phyloP scores from a whole-genome alignment of 2,113 vertebrate species.

The Tenrec ecaudatus region DNA sequence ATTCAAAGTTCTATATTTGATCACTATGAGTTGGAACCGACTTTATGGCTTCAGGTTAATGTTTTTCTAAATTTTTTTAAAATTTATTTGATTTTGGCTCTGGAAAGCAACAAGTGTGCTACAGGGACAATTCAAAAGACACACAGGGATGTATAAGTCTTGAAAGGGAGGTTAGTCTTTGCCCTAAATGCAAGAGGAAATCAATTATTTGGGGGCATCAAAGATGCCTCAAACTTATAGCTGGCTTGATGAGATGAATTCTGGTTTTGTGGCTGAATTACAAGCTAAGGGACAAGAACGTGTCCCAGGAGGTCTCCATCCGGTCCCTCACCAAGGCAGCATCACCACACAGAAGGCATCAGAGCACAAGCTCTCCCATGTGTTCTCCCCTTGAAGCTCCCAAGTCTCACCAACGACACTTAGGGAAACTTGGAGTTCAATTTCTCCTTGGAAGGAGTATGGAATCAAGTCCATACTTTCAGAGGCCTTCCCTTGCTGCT shows the following conservation, averaged over 20 bases:
- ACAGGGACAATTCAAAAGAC: not conserved
- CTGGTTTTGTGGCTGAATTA: not conserved
- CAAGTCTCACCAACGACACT: not conserved
- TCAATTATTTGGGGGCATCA: not conserved
- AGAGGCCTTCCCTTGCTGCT: not conserved
- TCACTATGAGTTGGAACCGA: no score
- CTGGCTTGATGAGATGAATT: not conserved
- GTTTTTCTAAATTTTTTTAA: no score
- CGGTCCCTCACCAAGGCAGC: not conserved
- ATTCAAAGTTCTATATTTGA: no score
- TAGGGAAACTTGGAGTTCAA: not conserved
- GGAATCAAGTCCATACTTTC: not conserved
- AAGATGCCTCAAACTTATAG: not conserved
- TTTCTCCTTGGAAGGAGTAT: not conserved
- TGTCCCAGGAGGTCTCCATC: not conserved
- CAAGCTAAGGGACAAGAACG: not conserved
- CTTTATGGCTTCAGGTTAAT: no score
- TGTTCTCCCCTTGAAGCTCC: not conserved
- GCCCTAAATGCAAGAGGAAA: not conserved
- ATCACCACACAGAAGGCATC: not conserved
- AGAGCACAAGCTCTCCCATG: rapidly evolving
- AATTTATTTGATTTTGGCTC: no score
- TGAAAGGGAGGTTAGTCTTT: not conserved
- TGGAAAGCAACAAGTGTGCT: not conserved
- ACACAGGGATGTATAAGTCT: not conserved